Evolutionary conservation across 2,888 invertebrate species (phyloP), one percentile per base, ranked within the genome.

Genomic region (Yponomeuta cagnagella): DNA sequence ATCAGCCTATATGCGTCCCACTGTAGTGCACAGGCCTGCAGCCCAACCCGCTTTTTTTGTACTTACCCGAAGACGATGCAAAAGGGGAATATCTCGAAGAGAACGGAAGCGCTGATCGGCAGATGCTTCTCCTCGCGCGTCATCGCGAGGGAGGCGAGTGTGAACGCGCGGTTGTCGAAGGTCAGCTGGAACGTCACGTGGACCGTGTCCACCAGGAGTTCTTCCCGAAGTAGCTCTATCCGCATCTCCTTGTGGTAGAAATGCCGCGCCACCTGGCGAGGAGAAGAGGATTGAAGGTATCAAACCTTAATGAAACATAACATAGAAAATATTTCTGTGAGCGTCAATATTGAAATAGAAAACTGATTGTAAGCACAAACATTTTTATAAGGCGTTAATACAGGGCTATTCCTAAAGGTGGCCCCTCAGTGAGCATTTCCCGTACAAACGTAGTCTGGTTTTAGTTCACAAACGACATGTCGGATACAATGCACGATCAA

Each of bases 81-180:
- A 93, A 99, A 99, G 1, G 99, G 99, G 85, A 99, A 99, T 81
- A 99, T 97, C 85, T 99, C 98, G 80, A 99, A 98, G 68, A 99
- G 93, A 43, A 98, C 96, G 10, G 97, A 96, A 0, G 97, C 97
- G 80, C 96, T 96, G 76, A 98, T 96, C 9, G 98, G 97, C 76
- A 98, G 88, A 85, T 97, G 97, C 84, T 97, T 97, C 82, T 97
- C 97, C 80, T 97, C 97, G 52, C 97, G 93, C 1, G 96, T 96
- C 96, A 97, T 96, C 43, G 96, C 95, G 76, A 97, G 88, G 0
- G 96, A 96, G 3, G 97, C 96, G 70, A 97, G 92, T 0, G 96
- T 96, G 82, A 97, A 98, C 1, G 97, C 98, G 72, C 96, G 94
- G 88, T 99, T 99, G 90, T 98, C 98, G 83, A 99, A 99, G 30